Evolutionary conservation across 37 sponge, comb jelly and placozoan species (phyloP), one percentile per base, ranked within the genome.

Genomic region (Aplysina aerophoba): DNA sequence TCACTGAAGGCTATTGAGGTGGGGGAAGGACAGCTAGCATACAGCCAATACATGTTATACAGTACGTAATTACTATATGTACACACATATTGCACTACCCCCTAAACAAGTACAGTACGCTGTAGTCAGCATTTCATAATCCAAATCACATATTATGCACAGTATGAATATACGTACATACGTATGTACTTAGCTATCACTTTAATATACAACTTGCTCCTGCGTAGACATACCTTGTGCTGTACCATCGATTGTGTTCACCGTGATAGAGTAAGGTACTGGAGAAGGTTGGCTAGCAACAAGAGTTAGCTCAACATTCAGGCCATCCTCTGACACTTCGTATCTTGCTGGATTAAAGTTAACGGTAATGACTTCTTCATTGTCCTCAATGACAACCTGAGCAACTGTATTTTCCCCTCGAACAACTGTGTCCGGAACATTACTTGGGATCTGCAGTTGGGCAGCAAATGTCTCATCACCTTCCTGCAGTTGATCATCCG

Each of bases 321-420:
- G 12, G 34, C 34, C 71, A 16, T 69, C 34, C 71, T 69, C 71
- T 16, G 19, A 17, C 31, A 30, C 34, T 34, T 16, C 19, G 33
- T 69, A n/a, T 22, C 33, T 24, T n/a, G 16, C 25, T 21, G 74
- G 39, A 12, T 34, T 85, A 14, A 73, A 55, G 35, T 57, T 36
- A n/a, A 85, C 61, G 36, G 56, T 35, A 53, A 83, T 24, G 22
- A 30, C 60, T 73, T 31, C 60, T 4, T 58, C 61, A 73, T 72
- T 37, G 12, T 85, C 85, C 13, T 73, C 59, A 73, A 85, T 74
- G 15, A 15, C 36, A 55, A 68, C 85, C 27, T 36, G 57, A 28
- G 56, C 38, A 12, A 34, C 33, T 17, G 54, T 34, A 44, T 57
- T 73, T 20, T 21, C 37, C n/a, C 85, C 71, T 14, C 33, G 59